Evolutionary conservation across 2,113 vertebrate species (phyloP), one percentile per base, ranked within the genome.

Genomic region (Meriones unguiculatus): DNA sequence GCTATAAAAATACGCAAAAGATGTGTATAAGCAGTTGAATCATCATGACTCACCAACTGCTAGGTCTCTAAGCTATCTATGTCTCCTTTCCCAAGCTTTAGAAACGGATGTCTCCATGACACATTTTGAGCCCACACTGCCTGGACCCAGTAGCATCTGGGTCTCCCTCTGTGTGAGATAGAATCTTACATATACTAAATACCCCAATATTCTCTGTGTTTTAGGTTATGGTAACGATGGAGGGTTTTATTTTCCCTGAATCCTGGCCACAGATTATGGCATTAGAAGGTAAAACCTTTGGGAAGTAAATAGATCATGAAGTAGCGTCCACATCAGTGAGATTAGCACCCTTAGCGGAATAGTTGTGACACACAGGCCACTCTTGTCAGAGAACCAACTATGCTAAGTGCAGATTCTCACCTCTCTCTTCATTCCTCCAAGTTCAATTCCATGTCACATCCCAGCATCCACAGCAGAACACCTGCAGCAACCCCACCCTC

Each of bases 121-220:
- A 90, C 84, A 91, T 62, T 84, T 84, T 46, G 92, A 76, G 35
- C 17, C 18, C 38, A 52, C 0, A 5, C 17, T 89, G 65, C 12
- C 52, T 81, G 50, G 64, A 35, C 30, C 30, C 46, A 87, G 28
- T 54, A 41, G 9, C 11, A 32, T 78, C 4, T 52, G 24, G 17
- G 5, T 75, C 12, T 85, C 41, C 15, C 2, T 88, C 41, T 8
- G 90, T 86, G 92, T 13, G 12, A 76, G 17, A 72, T 59, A 89
- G 81, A 92, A 94, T 7, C n/a, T 94, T 88, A 86, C 80, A 7
- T 50, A 76, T 82, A 73, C 20, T 52, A 32, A 88, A 94, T 77
- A 96, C 85, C 28, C 2, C 22, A 93, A 76, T 62, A 90, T 81
- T 65, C 13, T 3, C 18, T 50, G 5, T 73, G 22, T 90, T 28